Percentiles rank a stretch among this genome's conserved stretches.
Evolutionary conservation across 2,888 invertebrate genomes (phyloP).

Genomic region (Cantharis flavilabris): DNA sequence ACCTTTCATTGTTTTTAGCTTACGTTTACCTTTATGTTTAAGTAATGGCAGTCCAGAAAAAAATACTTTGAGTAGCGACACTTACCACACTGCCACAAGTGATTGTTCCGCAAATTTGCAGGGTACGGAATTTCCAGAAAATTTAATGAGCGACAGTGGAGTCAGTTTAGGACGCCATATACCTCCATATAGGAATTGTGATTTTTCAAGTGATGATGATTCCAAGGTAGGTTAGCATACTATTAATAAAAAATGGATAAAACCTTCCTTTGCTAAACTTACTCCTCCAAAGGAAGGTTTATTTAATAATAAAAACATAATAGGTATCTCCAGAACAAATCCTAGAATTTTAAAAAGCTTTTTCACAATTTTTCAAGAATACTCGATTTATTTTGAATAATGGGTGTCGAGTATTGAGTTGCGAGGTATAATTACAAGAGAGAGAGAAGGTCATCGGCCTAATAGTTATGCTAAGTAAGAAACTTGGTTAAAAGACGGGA

Average conservation of each 20-base stretch:
- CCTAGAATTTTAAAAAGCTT: no score
- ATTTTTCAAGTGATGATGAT: slow-evolving; percentile 66
- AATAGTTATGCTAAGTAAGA: no score
- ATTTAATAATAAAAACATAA: no score
- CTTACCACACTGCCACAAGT: slow-evolving; percentile 75
- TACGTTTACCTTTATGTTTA: slow-evolving; percentile 66
- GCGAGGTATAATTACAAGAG: no score
- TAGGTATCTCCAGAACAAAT: no score
- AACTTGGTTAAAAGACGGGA: no score
- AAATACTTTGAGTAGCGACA: slow-evolving; percentile 61
- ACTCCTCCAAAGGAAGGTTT: no score
- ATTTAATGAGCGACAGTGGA: slow-evolving; percentile 61
- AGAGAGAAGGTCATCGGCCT: no score
- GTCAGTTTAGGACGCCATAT: slow-evolving; percentile 53
- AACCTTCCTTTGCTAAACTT: not conserved
- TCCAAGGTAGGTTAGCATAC: slow-evolving; percentile 53
- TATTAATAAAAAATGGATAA: not conserved
- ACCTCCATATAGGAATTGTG: slow-evolving; percentile 61
- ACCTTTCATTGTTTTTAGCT: slow-evolving; percentile 54
- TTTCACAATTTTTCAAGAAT: no score
- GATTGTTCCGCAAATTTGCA: slow-evolving; percentile 45
- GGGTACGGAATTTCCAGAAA: slow-evolving; percentile 38
- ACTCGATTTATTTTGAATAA: no score
- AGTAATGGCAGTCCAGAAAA: slow-evolving; percentile 44
- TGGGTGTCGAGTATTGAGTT: no score